Percentiles rank a stretch among this genome's conserved stretches.
These are phyloP conservation scores for Suillia variegata DNA, from an alignment of 2,888 invertebrate genomes.

Conservation along the genomic window DNA sequence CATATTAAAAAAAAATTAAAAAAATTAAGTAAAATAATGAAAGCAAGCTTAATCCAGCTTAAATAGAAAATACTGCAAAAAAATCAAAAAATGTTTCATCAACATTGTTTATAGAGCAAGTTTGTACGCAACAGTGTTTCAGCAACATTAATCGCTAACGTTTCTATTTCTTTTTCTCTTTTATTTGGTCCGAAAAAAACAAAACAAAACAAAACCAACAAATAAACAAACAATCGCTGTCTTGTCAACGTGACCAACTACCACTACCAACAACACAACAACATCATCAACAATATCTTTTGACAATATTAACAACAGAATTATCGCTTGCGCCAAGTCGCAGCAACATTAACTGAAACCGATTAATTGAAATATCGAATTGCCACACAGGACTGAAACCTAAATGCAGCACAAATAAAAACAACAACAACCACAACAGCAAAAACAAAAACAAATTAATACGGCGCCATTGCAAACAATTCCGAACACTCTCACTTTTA, in stretches of 20 bases:
- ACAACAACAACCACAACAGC: constrained; percentile 9
- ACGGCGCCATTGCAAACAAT: no score
- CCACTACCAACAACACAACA: not conserved
- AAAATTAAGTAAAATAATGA: no score
- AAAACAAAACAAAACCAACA: not conserved
- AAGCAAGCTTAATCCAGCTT: no score
- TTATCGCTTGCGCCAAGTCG: not conserved
- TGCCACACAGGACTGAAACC: constrained; percentile 14
- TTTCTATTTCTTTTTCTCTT: constrained; percentile 1
- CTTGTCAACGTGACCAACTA: no score
- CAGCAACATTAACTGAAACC: not conserved
- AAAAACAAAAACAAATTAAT: constrained; percentile 17
- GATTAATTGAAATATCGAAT: no score
- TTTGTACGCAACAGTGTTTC: not conserved
- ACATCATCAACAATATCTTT: no score
- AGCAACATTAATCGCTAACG: not conserved
- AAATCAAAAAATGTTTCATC: constrained; percentile 27
- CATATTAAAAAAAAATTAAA: not conserved
- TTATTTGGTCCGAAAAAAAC: not conserved
- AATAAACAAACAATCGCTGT: not conserved
- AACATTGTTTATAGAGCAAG: constrained; percentile 32
- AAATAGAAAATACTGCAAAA: no score
- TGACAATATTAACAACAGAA: not conserved
- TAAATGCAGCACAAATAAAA: constrained; percentile 11
- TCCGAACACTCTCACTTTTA: not conserved